Base-by-base conservation (phyloP, 1,140 invertebrate species). In the Drosophila biarmipes region DNA sequence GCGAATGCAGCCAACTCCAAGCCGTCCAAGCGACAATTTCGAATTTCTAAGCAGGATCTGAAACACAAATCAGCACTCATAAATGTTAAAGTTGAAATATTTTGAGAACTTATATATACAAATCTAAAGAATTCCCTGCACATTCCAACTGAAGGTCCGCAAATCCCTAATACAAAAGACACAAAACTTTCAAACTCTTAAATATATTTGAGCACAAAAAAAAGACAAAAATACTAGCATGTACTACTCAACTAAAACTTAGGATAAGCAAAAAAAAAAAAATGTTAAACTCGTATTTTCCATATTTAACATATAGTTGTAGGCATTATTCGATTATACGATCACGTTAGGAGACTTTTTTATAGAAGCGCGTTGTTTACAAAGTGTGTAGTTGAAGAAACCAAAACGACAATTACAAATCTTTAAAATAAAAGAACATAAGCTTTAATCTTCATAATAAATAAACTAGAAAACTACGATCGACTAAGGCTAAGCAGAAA, bases 311-410 rank as follows among this genome's bases (percentile, higher is more conserved):
- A 82, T 59, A 15, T 89, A 86, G 74, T 45, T 82, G 31, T 87
- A 90, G 86, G 48, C 62, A 66, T 79, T 80, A 87, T 89, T 89
- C 82, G 84, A 87, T 89, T 89, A 79, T 86, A 86, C 69, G 87
- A 87, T 46, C 45, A 46, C 46, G 62, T 87, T 86, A 86, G 81
- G 40, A 78, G 29, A 40, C 15, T 56, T 86, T 78, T 86, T 86
- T 85, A 84, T 85, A 84, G 76, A 80, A 66, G 66, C 54, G 72
- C 62, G 80, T 86, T 86, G 73, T 78, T 81, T 86, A 87, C 78
- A 87, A 67, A 40, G 48, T 78, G 69, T 64, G 74, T 82, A 86
- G 73, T 73, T 67, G 54, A 61, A 71, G 59, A 74, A 74, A 80
- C 73, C 62, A 68, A 85, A 80, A 78, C 59, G 79, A 78, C 66